A percentile compares a stretch with the other conserved stretches of the same genome.
Conservation (phyloP, 2,113 vertebrate species). For the Falcunculus frontatus region DNA sequence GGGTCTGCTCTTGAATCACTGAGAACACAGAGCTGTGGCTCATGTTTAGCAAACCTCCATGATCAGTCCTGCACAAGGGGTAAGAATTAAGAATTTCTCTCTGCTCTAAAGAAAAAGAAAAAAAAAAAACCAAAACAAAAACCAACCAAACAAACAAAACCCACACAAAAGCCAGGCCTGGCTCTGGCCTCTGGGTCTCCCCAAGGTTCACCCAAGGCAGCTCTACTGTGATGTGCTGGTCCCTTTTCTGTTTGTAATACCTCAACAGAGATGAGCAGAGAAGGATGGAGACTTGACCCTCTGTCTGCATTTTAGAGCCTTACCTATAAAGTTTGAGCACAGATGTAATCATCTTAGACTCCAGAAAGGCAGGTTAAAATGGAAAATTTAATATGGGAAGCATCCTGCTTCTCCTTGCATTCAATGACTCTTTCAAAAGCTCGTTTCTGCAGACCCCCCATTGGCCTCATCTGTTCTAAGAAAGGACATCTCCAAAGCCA, state of each 20-base stretch:
- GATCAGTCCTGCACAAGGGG: background rate
- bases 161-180: background rate
- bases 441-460: background rate
- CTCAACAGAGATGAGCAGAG: background rate
- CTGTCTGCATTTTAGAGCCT: background rate
- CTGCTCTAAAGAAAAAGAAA: background rate
- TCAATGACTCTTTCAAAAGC: background rate
- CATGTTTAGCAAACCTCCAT: background rate
- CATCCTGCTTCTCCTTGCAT: background rate
- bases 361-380: background rate
- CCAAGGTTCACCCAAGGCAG: background rate
- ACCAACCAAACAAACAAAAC: fast-evolving
- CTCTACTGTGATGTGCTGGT: background rate
- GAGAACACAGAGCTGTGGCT: background rate
- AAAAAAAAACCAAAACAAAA: fast-evolving
- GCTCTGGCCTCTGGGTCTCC: background rate
- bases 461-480: background rate
- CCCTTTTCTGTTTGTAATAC: fast-evolving
- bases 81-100: background rate
- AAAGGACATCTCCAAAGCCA: background rate
- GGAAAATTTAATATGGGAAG: background rate
- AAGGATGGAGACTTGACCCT: background rate
- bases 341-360: background rate
- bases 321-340: background rate
- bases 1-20: background rate